Conservation (phyloP, 2,888 invertebrate genomes). For the Mesoligia furuncula region DNA sequence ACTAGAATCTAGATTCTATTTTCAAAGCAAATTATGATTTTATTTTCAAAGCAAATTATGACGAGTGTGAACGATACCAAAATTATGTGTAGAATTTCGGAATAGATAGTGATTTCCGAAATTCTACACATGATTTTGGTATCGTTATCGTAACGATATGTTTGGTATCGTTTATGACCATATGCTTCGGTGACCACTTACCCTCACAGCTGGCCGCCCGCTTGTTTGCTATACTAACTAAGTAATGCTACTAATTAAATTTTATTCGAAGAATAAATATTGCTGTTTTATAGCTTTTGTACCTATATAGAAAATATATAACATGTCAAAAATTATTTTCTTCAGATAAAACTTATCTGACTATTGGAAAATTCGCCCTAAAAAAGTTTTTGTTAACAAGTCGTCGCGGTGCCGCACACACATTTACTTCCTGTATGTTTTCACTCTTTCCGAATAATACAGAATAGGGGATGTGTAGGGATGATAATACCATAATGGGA, state of each 20-base stretch:
- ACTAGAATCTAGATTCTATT: no score
- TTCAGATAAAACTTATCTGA: not conserved
- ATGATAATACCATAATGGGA: slow-evolving; percentile 76
- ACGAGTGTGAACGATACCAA: no score
- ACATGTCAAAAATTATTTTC: not conserved
- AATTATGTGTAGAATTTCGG: no score
- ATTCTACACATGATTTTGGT: no score
- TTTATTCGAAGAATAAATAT: not conserved
- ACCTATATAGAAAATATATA: not conserved
- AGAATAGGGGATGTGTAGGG: slow-evolving; percentile 67
- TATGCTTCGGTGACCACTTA: no score
- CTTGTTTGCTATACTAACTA: not conserved
- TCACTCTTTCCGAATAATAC: slow-evolving; percentile 64
- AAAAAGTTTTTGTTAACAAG: not conserved
- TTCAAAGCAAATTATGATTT: no score
- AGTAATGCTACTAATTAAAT: not conserved
- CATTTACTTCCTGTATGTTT: slow-evolving; percentile 68
- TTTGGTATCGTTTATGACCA: no score
- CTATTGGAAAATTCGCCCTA: not conserved
- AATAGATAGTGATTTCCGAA: no score
- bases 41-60: no score
- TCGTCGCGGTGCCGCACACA: not conserved
- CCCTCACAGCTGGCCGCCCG: no score
- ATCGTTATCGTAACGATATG: no score
- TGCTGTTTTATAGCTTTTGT: not conserved